Conservation (phyloP, 2,888 invertebrate genomes). For the Vandiemenella viatica region DNA sequence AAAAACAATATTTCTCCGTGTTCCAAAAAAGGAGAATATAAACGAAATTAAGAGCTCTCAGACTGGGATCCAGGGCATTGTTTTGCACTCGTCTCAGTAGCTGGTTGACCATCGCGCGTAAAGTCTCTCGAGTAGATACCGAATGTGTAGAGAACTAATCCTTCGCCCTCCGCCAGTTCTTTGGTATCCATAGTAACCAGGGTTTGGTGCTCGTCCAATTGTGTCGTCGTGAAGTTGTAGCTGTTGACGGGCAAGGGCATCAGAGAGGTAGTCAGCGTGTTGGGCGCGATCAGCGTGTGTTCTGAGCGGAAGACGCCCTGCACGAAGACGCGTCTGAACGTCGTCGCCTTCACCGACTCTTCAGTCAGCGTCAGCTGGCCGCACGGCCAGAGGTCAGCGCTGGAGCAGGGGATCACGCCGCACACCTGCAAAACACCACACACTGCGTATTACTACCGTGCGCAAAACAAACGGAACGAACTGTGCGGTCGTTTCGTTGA, state of each 20-base stretch:
- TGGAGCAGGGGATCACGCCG: background rate
- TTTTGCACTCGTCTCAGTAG: too few relatives aligned
- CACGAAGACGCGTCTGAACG: background rate
- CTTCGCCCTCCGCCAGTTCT: background rate
- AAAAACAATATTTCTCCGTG: too few relatives aligned
- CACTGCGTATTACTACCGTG: too few relatives aligned
- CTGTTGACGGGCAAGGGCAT: background rate
- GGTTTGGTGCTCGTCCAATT: background rate
- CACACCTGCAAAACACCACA: too few relatives aligned
- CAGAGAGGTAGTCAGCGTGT: background rate
- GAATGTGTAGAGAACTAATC: background rate
- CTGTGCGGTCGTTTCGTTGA: too few relatives aligned
- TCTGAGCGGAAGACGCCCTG: background rate
- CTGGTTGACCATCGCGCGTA: background rate
- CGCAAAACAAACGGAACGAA: too few relatives aligned
- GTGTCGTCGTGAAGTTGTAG: background rate
- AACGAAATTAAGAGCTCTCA: too few relatives aligned
- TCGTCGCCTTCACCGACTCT: background rate
- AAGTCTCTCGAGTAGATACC: background rate
- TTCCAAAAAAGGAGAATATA: too few relatives aligned
- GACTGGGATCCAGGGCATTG: too few relatives aligned
- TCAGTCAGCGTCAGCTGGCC: background rate
- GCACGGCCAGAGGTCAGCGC: background rate
- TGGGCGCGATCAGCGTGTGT: background rate
- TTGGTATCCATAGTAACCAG: background rate